Evolutionary conservation across 2,888 invertebrate species (phyloP), one percentile per base, ranked within the genome.

Genomic region (Pseudeuparius sepicola): DNA sequence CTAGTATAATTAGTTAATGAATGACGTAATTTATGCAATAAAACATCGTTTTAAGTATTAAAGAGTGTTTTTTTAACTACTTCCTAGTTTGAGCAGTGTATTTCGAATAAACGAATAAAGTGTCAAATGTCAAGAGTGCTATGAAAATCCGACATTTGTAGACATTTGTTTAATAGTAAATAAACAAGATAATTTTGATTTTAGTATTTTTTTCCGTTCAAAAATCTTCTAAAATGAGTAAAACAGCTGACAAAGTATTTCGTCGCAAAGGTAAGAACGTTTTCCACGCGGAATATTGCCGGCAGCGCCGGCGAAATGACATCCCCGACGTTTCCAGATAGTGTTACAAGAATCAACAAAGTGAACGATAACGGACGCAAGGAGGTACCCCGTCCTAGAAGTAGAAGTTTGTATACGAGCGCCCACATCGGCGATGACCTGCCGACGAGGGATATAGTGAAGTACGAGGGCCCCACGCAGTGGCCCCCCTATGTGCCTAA

Each of bases 341-440:
- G 56, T 45, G 47, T 55, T 40, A 51, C 55, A 12, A 59, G 56
- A 46, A 51, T 61, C 41, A 53, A 54, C 37, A 59, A 53, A 47
- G 49, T 48, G 40, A 42, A 45, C 34, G 49, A 51, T 41, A 46
- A 42, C 30, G 49, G 50, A 47, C 57, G 40, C 50, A 57, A 59
- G 46, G 57, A 56, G 34, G 46, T 70, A 18, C 68, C 73, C 26
- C 68, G 77, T 43, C 76, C 75, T 6, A 67, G 78, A 47, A 78
- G 77, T 59, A 50, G 60, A 34, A 60, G 60, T 44, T 71, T 78
- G 35, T 78, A 77, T 28, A 71, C 76, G 36, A 77, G 18, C 34
- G 75, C 75, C 28, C 75, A 74, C 56, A 66, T 68, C 61, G 70
- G 70, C 54, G 73, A 73, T 53, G 70, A 70, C 52, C 38, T 50